Evolutionary conservation across 2,797 vertebrate species (phyloP), one percentile per base, ranked within the genome.

Genomic region (Arctocebus calabarensis): DNA sequence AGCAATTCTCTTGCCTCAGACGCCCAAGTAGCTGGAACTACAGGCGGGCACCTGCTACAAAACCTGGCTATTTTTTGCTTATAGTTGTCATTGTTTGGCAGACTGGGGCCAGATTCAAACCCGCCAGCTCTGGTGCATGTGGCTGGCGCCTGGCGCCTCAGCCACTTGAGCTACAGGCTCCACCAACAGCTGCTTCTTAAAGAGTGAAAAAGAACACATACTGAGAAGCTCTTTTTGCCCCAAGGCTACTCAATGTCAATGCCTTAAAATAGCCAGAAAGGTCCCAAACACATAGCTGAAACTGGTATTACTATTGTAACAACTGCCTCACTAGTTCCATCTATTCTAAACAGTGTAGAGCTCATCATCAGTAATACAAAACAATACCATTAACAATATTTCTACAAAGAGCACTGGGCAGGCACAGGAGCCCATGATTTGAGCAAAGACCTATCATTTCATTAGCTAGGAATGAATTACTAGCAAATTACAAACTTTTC

Each of bases 381-480:
- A 86, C 25, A 89, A 20, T 25, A 84, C 27, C 37, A 84, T 66
- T 94, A 86, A 84, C 64, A 83, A 5, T 37, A 45, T 59, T 96
- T 92, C 55, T 88, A 7, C 40, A 91, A 85, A 71, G 40, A 70
- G 6, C 37, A 90, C 1, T 84, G 43, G 25, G 83, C 14, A 87
- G 52, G 34, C 20, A 94, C 32, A 73, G 40, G 55, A 59, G 37
- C 5, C 37, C 13, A 55, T 71, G 34, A 86, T 94, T 66, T 70
- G 40, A 95, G 70, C 43, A 90, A 40, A 78, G 27, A 81, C 5
- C 32, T 5, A 43, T 9, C 12, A 87, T 70, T 70, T 71, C 71
- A 84, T 77, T 81, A 79, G 43, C 55, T 75, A 89, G 74, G 75
- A 85, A 88, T 86, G n/a, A n/a, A n/a, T n/a, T n/a, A n/a, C n/a